phyloP scores from a whole-genome alignment of 2,888 invertebrate genomes.

The Sesamia inferens region DNA sequence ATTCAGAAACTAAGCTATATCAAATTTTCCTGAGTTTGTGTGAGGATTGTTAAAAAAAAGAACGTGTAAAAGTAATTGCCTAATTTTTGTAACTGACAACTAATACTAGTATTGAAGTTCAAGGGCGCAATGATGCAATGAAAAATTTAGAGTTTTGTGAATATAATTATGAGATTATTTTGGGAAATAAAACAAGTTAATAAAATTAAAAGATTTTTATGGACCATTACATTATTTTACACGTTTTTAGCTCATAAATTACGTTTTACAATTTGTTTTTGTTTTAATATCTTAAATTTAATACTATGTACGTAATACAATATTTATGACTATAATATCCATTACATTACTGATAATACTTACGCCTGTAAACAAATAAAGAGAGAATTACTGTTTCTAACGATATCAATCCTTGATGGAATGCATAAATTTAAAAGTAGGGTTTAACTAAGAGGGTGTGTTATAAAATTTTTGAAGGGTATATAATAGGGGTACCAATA shows the following conservation, averaged over 20 bases:
- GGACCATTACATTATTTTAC: constrained; percentile 37
- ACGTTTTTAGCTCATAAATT: constrained; percentile 11
- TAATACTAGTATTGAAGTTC: background rate
- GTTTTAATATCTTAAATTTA: constrained; percentile 21
- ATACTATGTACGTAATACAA: constrained; percentile 19
- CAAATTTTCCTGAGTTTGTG: background rate
- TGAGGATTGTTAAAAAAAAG: background rate
- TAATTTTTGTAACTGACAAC: constrained; percentile 4
- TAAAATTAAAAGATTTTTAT: constrained; percentile 42
- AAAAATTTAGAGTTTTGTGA: background rate
- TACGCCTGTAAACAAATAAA: constrained; percentile 62
- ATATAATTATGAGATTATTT: background rate
- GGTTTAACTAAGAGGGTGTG: background rate
- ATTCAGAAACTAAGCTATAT: background rate
- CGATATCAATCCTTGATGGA: constrained; percentile 27
- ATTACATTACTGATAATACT: constrained; percentile 39
- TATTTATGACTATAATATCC: constrained; percentile 31
- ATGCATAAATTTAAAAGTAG: constrained; percentile 16
- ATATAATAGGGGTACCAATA: background rate
- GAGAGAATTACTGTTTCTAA: constrained; percentile 36
- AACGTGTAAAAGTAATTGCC: background rate
- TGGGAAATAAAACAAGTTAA: constrained; percentile 56
- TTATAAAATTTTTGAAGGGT: constrained; percentile 19
- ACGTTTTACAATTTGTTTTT: constrained; percentile 37
- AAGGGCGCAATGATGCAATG: constrained; percentile 11